Evolutionary conservation across 1,140 invertebrate species (phyloP), one percentile per base, ranked within the genome.

Genomic region (Polyergus mexicanus): DNA sequence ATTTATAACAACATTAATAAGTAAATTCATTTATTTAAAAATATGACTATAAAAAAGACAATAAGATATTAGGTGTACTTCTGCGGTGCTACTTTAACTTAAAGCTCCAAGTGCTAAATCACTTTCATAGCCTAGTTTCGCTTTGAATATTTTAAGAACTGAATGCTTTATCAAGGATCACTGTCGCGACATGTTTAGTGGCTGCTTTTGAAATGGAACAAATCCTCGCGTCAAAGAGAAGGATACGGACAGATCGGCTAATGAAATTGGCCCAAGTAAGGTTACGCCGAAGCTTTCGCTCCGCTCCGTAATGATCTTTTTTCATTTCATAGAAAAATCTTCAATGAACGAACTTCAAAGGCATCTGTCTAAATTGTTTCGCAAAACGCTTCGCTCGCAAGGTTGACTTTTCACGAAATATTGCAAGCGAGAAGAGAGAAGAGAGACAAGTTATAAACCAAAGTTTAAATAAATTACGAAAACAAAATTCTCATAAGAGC

Each of bases 261-360:
- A 88, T 88, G 80, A 87, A 88, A 88, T 87, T 87, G 87, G 65
- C 41, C 38, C 38, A 44, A 19, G 54, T 11, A 58, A 60, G n/a
- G 44, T 58, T 66, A 25, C 66, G 62, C 1, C 22, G 51, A 58
- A 77, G 58, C 22, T 58, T 35, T 65, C 19, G 28, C 25, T 74
- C 19, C 4, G 38, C 5, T 11, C 65, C 54, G 71, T 16, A 41
- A 69, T 56, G 3, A 0, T 3, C 54, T 56, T 58, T 77, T 51
- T 72, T 54, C 11, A 32, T 11, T 35, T 16, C 35, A 19, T 38
- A 19, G 25, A 69, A 71, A 62, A 88, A 89, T 88, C 51, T 56
- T 66, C 25, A 38, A 38, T 68, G 62, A 77, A 72, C 41, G 66
- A 62, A 19, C 32, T 54, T 54, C 74, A 41, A 72, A 63, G 62